Evolutionary conservation across 2,797 vertebrate species (phyloP).

Genomic region (Epinephelus awoara): DNA sequence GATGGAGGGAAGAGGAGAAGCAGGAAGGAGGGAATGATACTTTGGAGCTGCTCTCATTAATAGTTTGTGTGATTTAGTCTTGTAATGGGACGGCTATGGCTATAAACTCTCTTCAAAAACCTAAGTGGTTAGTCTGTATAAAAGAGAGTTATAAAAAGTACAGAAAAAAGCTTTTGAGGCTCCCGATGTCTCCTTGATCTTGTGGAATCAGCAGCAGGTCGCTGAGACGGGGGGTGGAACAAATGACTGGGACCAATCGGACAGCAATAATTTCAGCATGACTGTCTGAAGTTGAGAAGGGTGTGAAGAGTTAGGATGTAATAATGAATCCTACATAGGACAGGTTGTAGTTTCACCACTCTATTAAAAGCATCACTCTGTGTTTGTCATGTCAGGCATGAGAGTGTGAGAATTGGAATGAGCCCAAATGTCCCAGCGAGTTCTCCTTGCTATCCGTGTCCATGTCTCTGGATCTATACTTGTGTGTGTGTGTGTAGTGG

Average conservation of each 20-base stretch:
- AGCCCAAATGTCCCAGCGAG: constrained; percentile 28
- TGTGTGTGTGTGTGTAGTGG: constrained; percentile 15
- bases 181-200: constrained; percentile 47
- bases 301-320: constrained; percentile 17
- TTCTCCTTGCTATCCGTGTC: constrained; percentile 22
- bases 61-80: constrained; percentile 24
- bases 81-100: constrained; percentile 4
- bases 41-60: constrained; percentile 26
- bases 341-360: constrained; percentile 47
- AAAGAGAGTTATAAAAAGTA: constrained; percentile 36
- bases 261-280: constrained; percentile 38
- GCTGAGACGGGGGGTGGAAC: constrained; percentile 32
- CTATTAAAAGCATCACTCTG: constrained; percentile 42
- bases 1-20: constrained; percentile 1
- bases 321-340: constrained; percentile 11
- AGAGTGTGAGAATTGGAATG: constrained; percentile 21
- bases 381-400: constrained; percentile 32
- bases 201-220: constrained; percentile 49
- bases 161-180: constrained; percentile 18
- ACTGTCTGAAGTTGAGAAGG: constrained; percentile 31
- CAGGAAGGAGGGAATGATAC: constrained; percentile 6
- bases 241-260: constrained; percentile 52
- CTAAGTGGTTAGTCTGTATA: constrained; percentile 10
- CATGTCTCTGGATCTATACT: constrained; percentile 17
- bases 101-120: constrained; percentile 37